Evolutionary conservation across 2,888 invertebrate genomes (phyloP), one percentile per base, ranked within the genome.

Genomic region (Acronicta leporina): DNA sequence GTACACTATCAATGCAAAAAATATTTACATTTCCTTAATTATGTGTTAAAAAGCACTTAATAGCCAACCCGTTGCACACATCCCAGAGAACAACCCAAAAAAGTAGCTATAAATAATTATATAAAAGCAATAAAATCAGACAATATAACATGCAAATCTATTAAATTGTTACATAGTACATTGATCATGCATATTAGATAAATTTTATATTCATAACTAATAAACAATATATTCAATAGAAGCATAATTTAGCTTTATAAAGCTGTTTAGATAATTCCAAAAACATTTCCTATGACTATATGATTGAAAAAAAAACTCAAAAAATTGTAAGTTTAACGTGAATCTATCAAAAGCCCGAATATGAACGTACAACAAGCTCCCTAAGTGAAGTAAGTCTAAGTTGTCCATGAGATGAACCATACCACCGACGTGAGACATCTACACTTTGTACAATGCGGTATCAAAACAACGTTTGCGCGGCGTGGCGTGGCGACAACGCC

Each of bases 21-120:
- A 92, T 94, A 93, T 93, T 88, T 93, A 94, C 93, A 94, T 69
- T 77, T 83, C 80, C 88, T 87, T 89, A 90, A 83, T 86, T 87
- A 83, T 83, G 81, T 85, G 73, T 87, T 83, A 89, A 92, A 92
- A 92, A 92, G 92, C 92, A 91, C 90, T 92, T 91, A 88, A 83
- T 80, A 87, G 83, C 84, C 87, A 82, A 83, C 85, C 84, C 82
- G 79, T 77, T 83, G 80, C 85, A 83, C 81, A 77, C 84, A 80
- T 83, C 81, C 81, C 61, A 57, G 66, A 72, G 58, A 58, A 67
- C 51, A 69, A 76, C 51, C 48, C 75, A 83, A 84, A 82, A 82
- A 69, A 80, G 52, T 56, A 38, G 81, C 59, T 63, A 73, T 70
- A 56, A 76, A 80, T 75, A 73, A 79, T 73, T 60, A 73, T 61